These are phyloP conservation scores for Euthynnus affinis DNA, from an alignment of 2,797 vertebrate species.

Conservation along the genomic window DNA sequence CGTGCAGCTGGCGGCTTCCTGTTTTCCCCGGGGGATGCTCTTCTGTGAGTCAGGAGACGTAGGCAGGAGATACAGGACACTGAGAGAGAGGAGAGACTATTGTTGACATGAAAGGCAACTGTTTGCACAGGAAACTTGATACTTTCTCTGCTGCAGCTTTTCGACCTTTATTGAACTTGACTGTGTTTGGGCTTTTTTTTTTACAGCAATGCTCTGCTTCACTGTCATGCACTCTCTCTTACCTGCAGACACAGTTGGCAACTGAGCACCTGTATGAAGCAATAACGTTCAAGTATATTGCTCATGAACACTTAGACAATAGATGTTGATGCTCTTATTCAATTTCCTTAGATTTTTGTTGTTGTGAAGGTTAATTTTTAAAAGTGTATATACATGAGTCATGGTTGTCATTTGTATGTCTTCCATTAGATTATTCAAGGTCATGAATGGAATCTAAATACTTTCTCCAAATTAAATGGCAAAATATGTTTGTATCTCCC, in stretches of 20 bases:
- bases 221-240: neutral
- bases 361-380: too few species aligned
- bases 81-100: conserved; percentile 28
- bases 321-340: too few species aligned
- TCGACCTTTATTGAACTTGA: conserved; percentile 17
- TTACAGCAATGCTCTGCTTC: neutral
- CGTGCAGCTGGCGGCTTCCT: conserved; percentile 33
- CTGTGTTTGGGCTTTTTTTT: neutral
- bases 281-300: neutral
- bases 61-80: conserved; percentile 8
- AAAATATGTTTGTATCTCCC: too few species aligned
- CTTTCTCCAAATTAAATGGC: too few species aligned
- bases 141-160: conserved; percentile 3
- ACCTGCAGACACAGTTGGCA: neutral
- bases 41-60: conserved; percentile 30
- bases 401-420: too few species aligned
- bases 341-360: too few species aligned
- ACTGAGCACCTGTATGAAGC: too few species aligned
- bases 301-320: neutral
- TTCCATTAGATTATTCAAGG: too few species aligned
- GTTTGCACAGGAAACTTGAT: conserved; percentile 44
- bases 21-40: conserved; percentile 4
- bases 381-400: too few species aligned
- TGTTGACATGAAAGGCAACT: conserved; percentile 53
- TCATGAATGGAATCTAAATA: too few species aligned